Evolutionary conservation across 1,140 invertebrate species (phyloP).

Genomic region (Asobara japonica): DNA sequence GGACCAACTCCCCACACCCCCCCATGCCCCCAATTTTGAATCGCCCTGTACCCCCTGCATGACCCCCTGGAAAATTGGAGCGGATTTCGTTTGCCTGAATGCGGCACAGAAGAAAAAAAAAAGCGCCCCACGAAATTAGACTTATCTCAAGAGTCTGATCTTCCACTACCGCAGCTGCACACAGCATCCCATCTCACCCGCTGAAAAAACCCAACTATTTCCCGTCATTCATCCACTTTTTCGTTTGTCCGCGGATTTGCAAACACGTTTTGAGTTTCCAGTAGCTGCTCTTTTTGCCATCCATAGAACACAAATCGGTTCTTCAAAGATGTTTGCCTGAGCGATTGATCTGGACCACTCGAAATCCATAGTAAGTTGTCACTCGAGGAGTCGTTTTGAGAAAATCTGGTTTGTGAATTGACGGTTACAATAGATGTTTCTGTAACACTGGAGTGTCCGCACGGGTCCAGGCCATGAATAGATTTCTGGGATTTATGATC

Average conservation of each 20-base stretch:
- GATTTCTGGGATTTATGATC: no score
- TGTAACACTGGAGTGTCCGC: no score
- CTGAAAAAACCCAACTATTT: no score
- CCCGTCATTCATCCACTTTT: no score
- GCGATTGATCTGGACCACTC: constrained; percentile 18
- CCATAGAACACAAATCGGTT: constrained; percentile 31
- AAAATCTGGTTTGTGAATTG: no score
- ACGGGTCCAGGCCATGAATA: no score
- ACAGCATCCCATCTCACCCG: constrained; percentile 12
- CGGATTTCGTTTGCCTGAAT: constrained; percentile 43
- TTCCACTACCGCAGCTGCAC: constrained; percentile 40
- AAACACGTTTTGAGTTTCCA: constrained; percentile 30
- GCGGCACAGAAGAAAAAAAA: constrained; percentile 7
- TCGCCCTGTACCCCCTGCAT: background rate
- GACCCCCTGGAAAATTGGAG: constrained; percentile 47
- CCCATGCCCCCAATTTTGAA: no score
- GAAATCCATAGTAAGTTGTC: background rate
- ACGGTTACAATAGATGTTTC: no score
- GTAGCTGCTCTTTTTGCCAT: constrained; percentile 44
- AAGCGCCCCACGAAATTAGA: constrained; percentile 48
- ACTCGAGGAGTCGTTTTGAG: constrained; percentile 3
- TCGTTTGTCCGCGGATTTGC: no score
- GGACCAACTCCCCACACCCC: no score
- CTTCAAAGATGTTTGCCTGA: constrained; percentile 18
- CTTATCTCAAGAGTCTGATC: constrained; percentile 52